phyloP scores from a whole-genome alignment of 2,113 vertebrate genomes.

The Neolamprologus tretocephalus region DNA sequence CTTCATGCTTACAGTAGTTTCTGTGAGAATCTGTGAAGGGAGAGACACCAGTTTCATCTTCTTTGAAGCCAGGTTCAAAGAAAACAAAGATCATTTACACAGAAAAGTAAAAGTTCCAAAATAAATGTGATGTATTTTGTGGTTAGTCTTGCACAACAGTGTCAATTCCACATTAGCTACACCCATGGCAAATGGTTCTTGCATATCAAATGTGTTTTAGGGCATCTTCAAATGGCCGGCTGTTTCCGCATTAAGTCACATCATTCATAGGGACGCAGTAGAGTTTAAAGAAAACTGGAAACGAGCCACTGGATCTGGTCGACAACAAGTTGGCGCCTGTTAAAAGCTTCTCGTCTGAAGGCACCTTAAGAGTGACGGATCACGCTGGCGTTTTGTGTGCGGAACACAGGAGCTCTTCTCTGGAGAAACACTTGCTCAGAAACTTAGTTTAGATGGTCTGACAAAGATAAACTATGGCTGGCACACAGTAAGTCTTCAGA shows the following conservation, averaged over 20 bases:
- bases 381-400: neutral
- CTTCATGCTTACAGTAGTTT: neutral
- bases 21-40: neutral
- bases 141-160: neutral
- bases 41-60: neutral
- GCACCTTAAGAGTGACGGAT: conserved; percentile 32
- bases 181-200: neutral
- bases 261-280: neutral
- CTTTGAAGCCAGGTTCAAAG: neutral
- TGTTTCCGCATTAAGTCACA: conserved; percentile 2
- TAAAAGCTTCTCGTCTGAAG: conserved; percentile 17
- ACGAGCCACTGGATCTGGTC: conserved; percentile 16
- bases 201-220: neutral
- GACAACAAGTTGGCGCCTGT: conserved; percentile 3
- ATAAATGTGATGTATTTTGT: neutral
- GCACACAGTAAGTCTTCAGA: neutral
- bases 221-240: neutral
- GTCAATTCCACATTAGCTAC: neutral
- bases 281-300: conserved; percentile 17
- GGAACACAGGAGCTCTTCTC: neutral
- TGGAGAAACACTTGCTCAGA: neutral
- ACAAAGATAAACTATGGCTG: neutral
- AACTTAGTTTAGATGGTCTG: neutral
- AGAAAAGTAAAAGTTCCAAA: neutral
- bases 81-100: neutral